Base-by-base conservation (phyloP, 1,140 invertebrate species). In the Galleria mellonella region DNA sequence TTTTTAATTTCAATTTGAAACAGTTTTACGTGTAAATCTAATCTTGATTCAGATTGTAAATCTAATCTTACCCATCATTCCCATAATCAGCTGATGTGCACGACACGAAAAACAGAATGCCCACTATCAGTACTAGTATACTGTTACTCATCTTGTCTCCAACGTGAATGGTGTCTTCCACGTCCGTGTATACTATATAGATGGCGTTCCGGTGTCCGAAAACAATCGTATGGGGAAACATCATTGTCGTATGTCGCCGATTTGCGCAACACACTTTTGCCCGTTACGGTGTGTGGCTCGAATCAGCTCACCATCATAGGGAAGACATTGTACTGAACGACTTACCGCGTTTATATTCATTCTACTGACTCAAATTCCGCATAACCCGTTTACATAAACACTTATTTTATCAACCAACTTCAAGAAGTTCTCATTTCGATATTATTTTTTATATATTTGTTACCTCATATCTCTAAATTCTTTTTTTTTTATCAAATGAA, bases 211-310 rank as follows among this genome's bases (percentile, higher is more conserved):
- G 46, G 23, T 83, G 69, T 37, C 9, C 55, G 46, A n/a, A 63
- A 56, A 83, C 79, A 83, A 83, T 83, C 44, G 64, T 38, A 72
- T 83, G 72, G 51, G 65, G 76, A 81, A 83, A 78, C 59, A 58
- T 51, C 35, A 78, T 74, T 78, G 72, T 74, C 63, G 43, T 55
- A 53, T 66, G 45, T 23, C 17, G 17, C 6, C 17, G 6, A 45
- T 36, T 56, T 60, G 51, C 42, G 38, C 43, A 56, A 65, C 62
- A 55, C 54, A n/a, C 63, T 68, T 55, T 55, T 60, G 58, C 9
- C 28, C 55, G 65, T 73, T 52, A 64, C 60, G 70, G 32, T 15
- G 38, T 52, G 38, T 57, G 68, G 68, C 65, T 23, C 17, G 6
- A 23, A 23, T 23, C 17, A 23, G 17, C 17, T 23, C 17, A 55